These are phyloP conservation scores for Conistra vaccinii DNA, from an alignment of 2,888 invertebrate species.

Conservation along the genomic window DNA sequence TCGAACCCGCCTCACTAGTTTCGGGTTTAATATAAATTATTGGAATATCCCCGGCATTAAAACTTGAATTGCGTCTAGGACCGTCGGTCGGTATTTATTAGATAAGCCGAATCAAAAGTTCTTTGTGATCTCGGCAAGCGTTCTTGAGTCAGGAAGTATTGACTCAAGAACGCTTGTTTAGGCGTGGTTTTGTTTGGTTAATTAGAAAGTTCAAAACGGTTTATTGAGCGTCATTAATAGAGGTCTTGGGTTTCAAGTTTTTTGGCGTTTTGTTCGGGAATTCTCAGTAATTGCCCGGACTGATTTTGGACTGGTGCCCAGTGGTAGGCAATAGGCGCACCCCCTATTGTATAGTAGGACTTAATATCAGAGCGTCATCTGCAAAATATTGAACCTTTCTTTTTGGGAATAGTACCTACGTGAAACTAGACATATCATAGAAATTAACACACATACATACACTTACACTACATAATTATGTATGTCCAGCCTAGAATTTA, in stretches of 20 bases:
- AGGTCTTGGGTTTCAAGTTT: slow-evolving; percentile 4
- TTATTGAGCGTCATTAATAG: slow-evolving; percentile 6
- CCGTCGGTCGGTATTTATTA: slow-evolving; percentile 26
- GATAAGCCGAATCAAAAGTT: slow-evolving; percentile 48
- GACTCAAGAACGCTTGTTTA: background rate
- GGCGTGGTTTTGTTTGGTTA: slow-evolving; percentile 10
- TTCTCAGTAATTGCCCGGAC: background rate
- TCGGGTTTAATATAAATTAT: slow-evolving; percentile 60
- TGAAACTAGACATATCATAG: background rate
- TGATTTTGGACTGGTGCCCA: slow-evolving; percentile 37
- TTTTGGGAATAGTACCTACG: background rate
- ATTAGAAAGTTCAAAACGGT: slow-evolving; percentile 27
- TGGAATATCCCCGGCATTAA: slow-evolving; percentile 48
- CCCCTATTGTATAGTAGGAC: background rate
- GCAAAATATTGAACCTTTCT: slow-evolving; percentile 24
- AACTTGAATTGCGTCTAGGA: slow-evolving; percentile 45
- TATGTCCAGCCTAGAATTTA: too few relatives aligned
- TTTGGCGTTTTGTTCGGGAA: slow-evolving; percentile 10
- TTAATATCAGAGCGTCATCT: slow-evolving; percentile 38
- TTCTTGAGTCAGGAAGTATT: slow-evolving; percentile 18
- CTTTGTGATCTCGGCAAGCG: slow-evolving; percentile 23
- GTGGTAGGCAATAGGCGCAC: slow-evolving; percentile 20
- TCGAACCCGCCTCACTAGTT: slow-evolving; percentile 46
- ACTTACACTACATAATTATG: too few relatives aligned
- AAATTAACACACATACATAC: too few relatives aligned